Evolutionary conservation across 2,797 vertebrate species (phyloP).

Genomic region (Phoeniculus purpureus): DNA sequence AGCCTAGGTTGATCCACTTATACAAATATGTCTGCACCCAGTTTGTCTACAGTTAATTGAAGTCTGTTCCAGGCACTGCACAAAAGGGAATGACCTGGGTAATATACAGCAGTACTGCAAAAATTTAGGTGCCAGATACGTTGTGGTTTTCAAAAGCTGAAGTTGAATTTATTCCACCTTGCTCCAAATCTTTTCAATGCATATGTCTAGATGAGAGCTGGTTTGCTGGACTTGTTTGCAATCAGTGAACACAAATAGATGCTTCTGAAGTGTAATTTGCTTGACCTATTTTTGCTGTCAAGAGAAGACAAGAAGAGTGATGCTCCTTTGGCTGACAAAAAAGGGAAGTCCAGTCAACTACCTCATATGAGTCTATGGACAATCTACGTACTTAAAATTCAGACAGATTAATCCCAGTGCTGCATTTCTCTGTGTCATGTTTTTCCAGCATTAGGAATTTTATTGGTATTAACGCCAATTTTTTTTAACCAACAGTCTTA

Average conservation of each 20-base stretch:
- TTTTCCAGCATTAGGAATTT: not conserved
- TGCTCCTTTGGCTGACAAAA: not conserved
- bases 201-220: not conserved
- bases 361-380: not conserved
- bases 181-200: not conserved
- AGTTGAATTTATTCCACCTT: not conserved
- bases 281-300: not conserved
- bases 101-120: not conserved
- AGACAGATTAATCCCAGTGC: not conserved
- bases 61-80: not conserved
- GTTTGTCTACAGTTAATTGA: not conserved
- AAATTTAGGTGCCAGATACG: not conserved
- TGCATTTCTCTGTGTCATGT: not conserved
- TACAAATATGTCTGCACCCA: not conserved
- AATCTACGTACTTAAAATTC: not conserved
- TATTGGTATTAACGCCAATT: not conserved
- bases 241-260: not conserved
- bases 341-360: not conserved
- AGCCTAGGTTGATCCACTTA: not conserved
- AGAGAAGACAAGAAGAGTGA: not conserved
- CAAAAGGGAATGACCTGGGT: not conserved
- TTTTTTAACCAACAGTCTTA: not conserved
- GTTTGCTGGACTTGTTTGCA: not conserved
- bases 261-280: not conserved
- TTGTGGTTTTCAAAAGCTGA: not conserved